Evolutionary conservation across 2,888 invertebrate species (phyloP).

Genomic region (Xiphydria camelus): DNA sequence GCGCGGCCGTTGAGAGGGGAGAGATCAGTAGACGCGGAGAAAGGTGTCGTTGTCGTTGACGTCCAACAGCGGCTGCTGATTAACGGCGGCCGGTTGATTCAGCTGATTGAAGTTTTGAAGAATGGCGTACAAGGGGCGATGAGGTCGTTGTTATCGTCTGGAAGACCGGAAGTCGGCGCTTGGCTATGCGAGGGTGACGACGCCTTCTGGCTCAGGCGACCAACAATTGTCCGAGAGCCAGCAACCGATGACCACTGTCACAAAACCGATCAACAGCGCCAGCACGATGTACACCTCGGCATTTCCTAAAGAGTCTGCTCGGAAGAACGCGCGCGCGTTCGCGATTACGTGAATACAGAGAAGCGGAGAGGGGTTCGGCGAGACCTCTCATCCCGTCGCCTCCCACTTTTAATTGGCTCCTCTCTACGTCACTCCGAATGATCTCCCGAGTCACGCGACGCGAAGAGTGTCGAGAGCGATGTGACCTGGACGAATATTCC

Average conservation of each 20-base stretch:
- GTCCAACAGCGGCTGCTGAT: conserved; percentile 35
- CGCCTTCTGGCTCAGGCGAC: conserved; percentile 73
- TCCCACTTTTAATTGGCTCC: too few relatives aligned
- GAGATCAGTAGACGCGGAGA: conserved; percentile 26
- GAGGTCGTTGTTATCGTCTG: conserved; percentile 41
- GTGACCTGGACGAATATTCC: too few relatives aligned
- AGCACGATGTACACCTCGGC: conserved; percentile 77
- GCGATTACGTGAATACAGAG: too few relatives aligned
- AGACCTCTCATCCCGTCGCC: too few relatives aligned
- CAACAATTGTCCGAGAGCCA: conserved; percentile 80
- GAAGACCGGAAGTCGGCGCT: conserved; percentile 65
- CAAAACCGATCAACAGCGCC: conserved; percentile 72
- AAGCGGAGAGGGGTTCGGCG: too few relatives aligned
- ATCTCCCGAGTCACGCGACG: too few relatives aligned
- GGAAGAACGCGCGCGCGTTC: too few relatives aligned
- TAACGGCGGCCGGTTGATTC: conserved; percentile 15
- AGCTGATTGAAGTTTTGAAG: conserved; percentile 26
- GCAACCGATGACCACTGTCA: conserved; percentile 75
- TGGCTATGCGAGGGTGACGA: conserved; percentile 72
- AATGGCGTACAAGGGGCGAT: conserved; percentile 35
- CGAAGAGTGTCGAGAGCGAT: too few relatives aligned
- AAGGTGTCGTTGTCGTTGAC: conserved; percentile 40
- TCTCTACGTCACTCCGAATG: too few relatives aligned
- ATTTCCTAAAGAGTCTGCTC: conserved; percentile 62
- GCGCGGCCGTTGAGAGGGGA: not conserved